Percentiles rank a stretch among this genome's conserved stretches.
Evolutionary conservation across 2,797 vertebrate species (phyloP).

Genomic region (Garrulus glandarius): DNA sequence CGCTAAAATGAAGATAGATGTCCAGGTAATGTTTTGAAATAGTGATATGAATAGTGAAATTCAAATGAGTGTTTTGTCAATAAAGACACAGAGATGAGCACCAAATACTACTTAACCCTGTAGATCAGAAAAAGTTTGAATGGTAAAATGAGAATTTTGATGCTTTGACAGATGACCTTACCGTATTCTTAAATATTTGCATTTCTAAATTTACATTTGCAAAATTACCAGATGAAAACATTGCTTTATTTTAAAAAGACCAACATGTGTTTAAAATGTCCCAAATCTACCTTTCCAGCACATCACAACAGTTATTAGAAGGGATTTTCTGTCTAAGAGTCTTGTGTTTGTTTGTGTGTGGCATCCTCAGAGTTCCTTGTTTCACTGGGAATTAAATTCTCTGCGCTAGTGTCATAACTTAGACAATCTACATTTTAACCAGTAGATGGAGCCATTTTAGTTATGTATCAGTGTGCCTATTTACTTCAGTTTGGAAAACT

Average conservation of each 20-base stretch:
- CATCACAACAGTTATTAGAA: background rate
- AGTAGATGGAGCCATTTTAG: slow-evolving; percentile 32
- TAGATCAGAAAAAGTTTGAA: background rate
- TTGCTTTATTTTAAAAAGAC: background rate
- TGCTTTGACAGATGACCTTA: background rate
- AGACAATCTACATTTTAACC: background rate
- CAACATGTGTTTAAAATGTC: background rate
- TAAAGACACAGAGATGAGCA: background rate
- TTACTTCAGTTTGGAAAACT: background rate
- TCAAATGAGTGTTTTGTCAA: background rate
- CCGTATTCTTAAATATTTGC: background rate
- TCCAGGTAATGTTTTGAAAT: background rate
- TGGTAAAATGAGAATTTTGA: background rate
- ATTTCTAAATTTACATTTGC: background rate
- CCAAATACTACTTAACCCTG: background rate
- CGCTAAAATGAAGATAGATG: background rate
- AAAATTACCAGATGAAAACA: background rate
- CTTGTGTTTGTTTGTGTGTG: background rate
- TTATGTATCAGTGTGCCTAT: background rate
- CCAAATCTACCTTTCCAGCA: background rate
- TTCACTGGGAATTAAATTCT: background rate
- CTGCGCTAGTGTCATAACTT: background rate
- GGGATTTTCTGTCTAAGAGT: background rate
- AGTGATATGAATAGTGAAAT: background rate
- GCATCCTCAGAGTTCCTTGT: background rate